Evolutionary conservation across 2,888 invertebrate genomes (phyloP).

Genomic region (Aromia moschata): DNA sequence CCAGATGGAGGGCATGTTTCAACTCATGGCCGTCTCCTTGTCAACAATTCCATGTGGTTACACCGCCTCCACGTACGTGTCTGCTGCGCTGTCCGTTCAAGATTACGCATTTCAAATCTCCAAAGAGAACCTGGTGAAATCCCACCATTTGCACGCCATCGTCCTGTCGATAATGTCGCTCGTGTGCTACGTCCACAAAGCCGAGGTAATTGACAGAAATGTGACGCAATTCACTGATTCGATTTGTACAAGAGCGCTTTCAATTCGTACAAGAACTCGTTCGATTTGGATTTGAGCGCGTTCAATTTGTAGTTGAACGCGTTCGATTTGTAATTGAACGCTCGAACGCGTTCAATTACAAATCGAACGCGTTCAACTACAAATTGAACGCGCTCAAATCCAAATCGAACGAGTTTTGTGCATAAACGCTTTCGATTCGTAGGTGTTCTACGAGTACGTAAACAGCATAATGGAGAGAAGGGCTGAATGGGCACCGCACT

Average conservation of each 20-base stretch:
- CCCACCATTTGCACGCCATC: slow-evolving; percentile 69
- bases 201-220: too few species aligned
- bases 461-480: slow-evolving; percentile 67
- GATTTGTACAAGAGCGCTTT: too few species aligned
- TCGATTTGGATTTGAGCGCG: too few species aligned
- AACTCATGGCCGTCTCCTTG: slow-evolving; percentile 66
- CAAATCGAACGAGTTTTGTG: neutral
- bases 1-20: slow-evolving; percentile 67
- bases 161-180: slow-evolving; percentile 70
- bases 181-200: slow-evolving; percentile 71
- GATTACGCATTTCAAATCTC: slow-evolving; percentile 64
- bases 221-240: too few species aligned
- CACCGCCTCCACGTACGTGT: slow-evolving; percentile 68
- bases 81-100: slow-evolving; percentile 71
- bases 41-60: slow-evolving; percentile 71
- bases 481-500: slow-evolving; percentile 70
- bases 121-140: slow-evolving; percentile 54
- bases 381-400: too few species aligned
- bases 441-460: slow-evolving; percentile 68
- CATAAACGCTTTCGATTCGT: slow-evolving; percentile 40
- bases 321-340: too few species aligned
- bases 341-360: too few species aligned
- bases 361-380: too few species aligned
- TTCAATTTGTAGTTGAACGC: too few species aligned
- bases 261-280: too few species aligned